These are phyloP conservation scores for Gymnarchus niloticus DNA, from an alignment of 2,113 vertebrate genomes.

Conservation along the genomic window DNA sequence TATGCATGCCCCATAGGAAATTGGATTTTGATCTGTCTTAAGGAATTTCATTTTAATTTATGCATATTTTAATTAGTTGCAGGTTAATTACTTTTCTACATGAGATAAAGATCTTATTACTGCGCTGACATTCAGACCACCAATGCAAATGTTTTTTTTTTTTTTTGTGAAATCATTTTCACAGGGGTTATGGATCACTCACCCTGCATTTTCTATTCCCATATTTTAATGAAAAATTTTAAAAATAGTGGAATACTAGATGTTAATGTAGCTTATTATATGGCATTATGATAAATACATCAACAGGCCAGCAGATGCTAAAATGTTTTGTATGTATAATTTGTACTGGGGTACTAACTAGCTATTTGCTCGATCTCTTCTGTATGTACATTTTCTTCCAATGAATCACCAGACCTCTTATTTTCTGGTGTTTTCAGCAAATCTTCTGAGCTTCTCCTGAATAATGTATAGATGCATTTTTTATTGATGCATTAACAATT, in stretches of 20 bases:
- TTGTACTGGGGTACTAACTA: too few species aligned
- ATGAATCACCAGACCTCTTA: background rate
- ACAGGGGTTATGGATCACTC: background rate
- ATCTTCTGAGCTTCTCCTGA: background rate
- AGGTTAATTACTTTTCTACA: background rate
- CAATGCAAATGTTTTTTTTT: background rate
- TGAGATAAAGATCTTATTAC: conserved; percentile 4
- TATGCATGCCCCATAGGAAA: too few species aligned
- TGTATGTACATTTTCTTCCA: background rate
- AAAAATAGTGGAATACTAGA: background rate
- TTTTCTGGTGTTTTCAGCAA: background rate
- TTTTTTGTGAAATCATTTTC: background rate
- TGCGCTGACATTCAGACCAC: background rate
- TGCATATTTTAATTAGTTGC: background rate
- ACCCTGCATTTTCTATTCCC: background rate
- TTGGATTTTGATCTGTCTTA: too few species aligned
- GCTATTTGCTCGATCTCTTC: background rate
- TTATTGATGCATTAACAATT: background rate
- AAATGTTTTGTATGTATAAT: too few species aligned
- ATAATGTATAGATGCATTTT: background rate
- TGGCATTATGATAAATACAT: background rate
- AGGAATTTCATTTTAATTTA: background rate
- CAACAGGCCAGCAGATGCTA: background rate
- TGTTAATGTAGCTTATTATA: background rate
- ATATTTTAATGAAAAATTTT: background rate